Conservation (phyloP, 2,888 invertebrate species). For the Rhingia campestris region DNA sequence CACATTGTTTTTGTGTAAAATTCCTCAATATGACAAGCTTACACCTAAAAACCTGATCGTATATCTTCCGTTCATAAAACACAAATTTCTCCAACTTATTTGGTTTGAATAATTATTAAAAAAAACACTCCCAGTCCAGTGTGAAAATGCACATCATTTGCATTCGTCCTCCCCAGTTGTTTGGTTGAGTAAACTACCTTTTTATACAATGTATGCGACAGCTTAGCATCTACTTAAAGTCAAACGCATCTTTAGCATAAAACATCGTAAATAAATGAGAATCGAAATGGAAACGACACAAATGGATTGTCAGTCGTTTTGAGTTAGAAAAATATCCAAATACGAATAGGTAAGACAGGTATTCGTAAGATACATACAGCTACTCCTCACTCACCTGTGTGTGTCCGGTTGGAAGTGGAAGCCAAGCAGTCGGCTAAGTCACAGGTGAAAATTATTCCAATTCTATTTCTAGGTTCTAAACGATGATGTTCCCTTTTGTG, state of each 20-base stretch:
- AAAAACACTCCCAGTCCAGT: neutral
- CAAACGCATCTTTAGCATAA: neutral
- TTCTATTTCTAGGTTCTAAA: conserved; percentile 30
- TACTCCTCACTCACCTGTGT: conserved; percentile 28
- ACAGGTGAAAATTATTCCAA: conserved; percentile 51
- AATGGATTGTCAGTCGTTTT: conserved; percentile 9
- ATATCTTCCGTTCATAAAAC: conserved; percentile 13
- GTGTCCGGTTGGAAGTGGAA: conserved; percentile 22
- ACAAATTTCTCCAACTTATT: conserved; percentile 11
- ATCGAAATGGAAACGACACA: conserved; percentile 12
- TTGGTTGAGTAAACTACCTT: neutral
- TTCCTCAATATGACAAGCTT: conserved; percentile 8
- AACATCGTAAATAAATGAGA: conserved; percentile 11
- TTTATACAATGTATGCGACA: conserved; percentile 1
- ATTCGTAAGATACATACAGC: neutral
- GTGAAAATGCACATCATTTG: conserved; percentile 5
- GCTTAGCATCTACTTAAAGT: neutral
- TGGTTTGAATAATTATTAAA: neutral
- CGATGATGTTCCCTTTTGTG: conserved; percentile 25
- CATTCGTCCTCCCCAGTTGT: neutral
- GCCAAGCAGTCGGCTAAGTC: conserved; percentile 9
- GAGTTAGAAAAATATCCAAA: neutral
- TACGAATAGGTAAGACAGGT: neutral
- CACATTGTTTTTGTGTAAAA: conserved; percentile 26
- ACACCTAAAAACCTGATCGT: conserved; percentile 14